phyloP scores from a whole-genome alignment of 2,113 vertebrate species.

The Dromas ardeola region DNA sequence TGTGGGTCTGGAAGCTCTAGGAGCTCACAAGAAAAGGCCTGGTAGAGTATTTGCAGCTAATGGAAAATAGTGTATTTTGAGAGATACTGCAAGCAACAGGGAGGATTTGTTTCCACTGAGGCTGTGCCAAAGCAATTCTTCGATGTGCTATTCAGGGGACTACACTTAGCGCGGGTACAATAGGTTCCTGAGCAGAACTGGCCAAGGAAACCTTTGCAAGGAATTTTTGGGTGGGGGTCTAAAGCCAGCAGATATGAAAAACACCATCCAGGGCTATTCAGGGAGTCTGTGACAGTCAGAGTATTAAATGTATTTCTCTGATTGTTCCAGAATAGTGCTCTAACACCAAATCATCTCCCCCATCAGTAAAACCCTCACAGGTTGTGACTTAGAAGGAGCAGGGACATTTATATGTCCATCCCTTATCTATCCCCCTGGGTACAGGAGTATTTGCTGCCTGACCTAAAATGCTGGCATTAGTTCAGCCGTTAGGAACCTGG shows the following conservation, averaged over 20 bases:
- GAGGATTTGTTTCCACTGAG: not conserved
- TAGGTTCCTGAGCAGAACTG: not conserved
- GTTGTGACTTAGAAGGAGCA: not conserved
- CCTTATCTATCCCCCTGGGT: not conserved
- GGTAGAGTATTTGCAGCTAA: not conserved
- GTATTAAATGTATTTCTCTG: not conserved
- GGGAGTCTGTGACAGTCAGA: not conserved
- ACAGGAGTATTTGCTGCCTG: not conserved
- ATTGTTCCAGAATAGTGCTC: not conserved
- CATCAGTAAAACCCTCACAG: accelerated
- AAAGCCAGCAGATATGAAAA: not conserved
- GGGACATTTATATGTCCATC: not conserved
- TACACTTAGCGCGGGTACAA: not conserved
- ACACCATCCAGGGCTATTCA: not conserved
- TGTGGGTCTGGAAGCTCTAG: not conserved
- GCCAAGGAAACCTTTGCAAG: not conserved
- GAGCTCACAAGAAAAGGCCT: not conserved
- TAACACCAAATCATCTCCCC: not conserved
- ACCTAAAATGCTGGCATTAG: not conserved
- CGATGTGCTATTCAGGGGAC: too few relatives aligned
- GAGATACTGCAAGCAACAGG: not conserved
- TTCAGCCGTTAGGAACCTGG: not conserved
- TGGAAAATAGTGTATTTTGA: not conserved
- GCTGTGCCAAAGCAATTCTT: not conserved
- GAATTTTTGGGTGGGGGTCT: not conserved